A percentile compares a stretch with the other conserved stretches of the same genome.
These are phyloP conservation scores for Denticeps clupeoides DNA, from an alignment of 2,797 vertebrate genomes.

Conservation along the genomic window DNA sequence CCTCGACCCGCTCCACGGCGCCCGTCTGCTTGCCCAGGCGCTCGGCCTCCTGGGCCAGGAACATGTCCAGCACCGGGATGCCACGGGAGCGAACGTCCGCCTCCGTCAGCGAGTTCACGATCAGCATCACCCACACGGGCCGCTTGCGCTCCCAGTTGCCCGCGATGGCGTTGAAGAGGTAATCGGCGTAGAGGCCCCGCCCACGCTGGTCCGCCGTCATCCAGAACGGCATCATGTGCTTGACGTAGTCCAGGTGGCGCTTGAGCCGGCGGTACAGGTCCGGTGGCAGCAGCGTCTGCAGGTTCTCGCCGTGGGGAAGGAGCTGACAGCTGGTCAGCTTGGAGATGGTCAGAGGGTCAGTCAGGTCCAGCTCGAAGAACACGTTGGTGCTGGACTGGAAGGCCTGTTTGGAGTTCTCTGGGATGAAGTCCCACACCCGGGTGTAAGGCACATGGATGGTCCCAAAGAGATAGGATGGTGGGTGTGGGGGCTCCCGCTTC, in stretches of 20 bases:
- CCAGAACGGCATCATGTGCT: conserved; percentile 78
- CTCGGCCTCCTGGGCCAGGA: conserved; percentile 74
- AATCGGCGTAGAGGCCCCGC: conserved; percentile 73
- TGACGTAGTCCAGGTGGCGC: conserved; percentile 76
- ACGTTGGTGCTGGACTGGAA: conserved; percentile 68
- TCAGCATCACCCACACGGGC: conserved; percentile 80
- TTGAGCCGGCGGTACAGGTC: conserved; percentile 76
- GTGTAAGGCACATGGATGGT: conserved; percentile 81
- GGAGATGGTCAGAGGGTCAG: conserved; percentile 72
- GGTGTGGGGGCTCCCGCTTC: conserved; percentile 61
- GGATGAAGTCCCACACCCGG: conserved; percentile 77
- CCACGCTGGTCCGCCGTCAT: conserved; percentile 74
- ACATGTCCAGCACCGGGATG: conserved; percentile 72
- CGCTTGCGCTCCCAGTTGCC: conserved; percentile 83
- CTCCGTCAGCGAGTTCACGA: conserved; percentile 80
- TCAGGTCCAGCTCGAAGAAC: conserved; percentile 77
- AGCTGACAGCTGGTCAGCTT: conserved; percentile 77
- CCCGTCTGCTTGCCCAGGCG: conserved; percentile 71
- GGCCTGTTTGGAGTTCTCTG: conserved; percentile 70
- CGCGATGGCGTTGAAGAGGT: conserved; percentile 76
- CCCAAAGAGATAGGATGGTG: conserved; percentile 75
- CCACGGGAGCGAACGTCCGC: conserved; percentile 69
- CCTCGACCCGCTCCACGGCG: conserved; percentile 73
- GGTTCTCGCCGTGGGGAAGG: conserved; percentile 71
- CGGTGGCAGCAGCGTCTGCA: conserved; percentile 67